Base-by-base conservation (phyloP, 1,140 invertebrate genomes). In the Camponotus floridanus region DNA sequence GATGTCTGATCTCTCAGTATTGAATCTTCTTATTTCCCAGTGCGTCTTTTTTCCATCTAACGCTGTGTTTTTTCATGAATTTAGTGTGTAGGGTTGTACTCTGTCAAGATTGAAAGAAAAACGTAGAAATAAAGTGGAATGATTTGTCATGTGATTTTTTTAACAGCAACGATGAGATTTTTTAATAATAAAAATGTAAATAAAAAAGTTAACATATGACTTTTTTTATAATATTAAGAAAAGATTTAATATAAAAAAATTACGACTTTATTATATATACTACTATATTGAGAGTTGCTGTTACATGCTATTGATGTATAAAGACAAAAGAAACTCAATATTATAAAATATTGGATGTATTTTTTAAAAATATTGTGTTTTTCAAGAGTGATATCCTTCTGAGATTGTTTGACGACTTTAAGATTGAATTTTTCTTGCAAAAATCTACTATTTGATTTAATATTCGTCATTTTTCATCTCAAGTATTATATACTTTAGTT, bases 181-280 rank as follows among this genome's bases (percentile, higher is more conserved):
- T 31, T 45, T 78, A 61, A 31, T 42, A 76, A 33, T 33, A 9
- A 13, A n/a, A 45, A 64, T 76, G 61, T 42, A 64, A 76, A 76
- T 8, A 18, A 62, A 26, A 3, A 76, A 7, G 45, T 76, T 76
- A 61, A 74, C 62, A 21, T 26, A 45, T 42, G 1, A 76, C 15
- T 76, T 62, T 76, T 62, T 31, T 76, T 62, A 48, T 64, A 61
- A 61, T 11, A 67, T 11, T 31, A 15, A 18, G 0, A 2, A 76
- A 8, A 21, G 39, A 59, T 51, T 51, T 31, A 13, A 45, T 51
- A 51, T 33, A 39, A 78, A 51, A 18, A 78, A 13, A 48, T 48
- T 45, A 64, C 1, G 3, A 21, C n/a, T 73, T 42, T 42, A 62
- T 62, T 62, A 18, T 6, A 51, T 51, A 51, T 51, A 64, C 18